These are phyloP conservation scores for Ferdinandea cuprea DNA, from an alignment of 2,888 invertebrate species.

Conservation along the genomic window DNA sequence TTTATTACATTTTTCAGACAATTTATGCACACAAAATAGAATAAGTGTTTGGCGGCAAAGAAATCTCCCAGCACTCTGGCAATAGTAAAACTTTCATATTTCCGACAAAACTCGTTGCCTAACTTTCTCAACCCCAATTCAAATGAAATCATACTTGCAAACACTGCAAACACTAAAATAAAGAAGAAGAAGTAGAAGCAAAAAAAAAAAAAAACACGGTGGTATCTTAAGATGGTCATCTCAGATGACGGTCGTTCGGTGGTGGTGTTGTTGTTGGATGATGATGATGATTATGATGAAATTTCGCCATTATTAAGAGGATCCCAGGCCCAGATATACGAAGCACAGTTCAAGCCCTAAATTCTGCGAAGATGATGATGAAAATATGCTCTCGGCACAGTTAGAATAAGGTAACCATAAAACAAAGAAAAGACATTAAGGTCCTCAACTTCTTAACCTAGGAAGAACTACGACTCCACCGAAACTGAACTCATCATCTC, in stretches of 20 bases:
- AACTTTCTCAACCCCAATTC: constrained; percentile 73
- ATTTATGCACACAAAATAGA: constrained; percentile 48
- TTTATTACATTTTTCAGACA: constrained; percentile 26
- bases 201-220: constrained; percentile 33
- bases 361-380: constrained; percentile 36
- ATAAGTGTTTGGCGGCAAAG: constrained; percentile 40
- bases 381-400: constrained; percentile 63
- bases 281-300: constrained; percentile 45
- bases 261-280: constrained; percentile 34
- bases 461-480: constrained; percentile 11
- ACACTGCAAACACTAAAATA: no score
- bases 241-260: constrained; percentile 44
- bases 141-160: constrained; percentile 63
- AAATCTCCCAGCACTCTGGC: constrained; percentile 35
- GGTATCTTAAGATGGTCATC: constrained; percentile 68
- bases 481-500: constrained; percentile 14
- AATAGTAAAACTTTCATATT: constrained; percentile 66
- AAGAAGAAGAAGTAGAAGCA: no score
- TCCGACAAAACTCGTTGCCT: constrained; percentile 69
- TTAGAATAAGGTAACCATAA: constrained; percentile 50
- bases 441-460: constrained; percentile 60
- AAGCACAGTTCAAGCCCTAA: constrained; percentile 51
- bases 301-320: constrained; percentile 51
- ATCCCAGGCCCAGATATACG: constrained; percentile 12
- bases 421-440: constrained; percentile 30